Evolutionary conservation across 2,797 vertebrate species (phyloP).

Genomic region (Oreochromis grahami): DNA sequence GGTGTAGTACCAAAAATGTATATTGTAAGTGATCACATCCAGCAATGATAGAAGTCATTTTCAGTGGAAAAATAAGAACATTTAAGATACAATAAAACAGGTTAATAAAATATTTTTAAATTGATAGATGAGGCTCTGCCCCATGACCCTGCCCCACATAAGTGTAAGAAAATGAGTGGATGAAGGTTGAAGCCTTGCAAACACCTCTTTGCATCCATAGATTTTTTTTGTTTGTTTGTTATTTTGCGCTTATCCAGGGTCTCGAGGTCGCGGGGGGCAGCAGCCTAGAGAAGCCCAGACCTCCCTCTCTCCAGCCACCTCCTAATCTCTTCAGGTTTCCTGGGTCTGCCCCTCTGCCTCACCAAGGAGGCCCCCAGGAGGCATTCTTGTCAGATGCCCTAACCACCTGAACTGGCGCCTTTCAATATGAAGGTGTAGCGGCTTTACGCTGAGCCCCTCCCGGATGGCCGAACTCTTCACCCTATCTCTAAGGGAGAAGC

Average conservation of each 20-base stretch:
- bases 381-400: neutral
- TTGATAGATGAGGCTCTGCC: neutral
- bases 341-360: neutral
- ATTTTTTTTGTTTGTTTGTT: neutral
- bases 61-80: neutral
- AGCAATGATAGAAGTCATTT: neutral
- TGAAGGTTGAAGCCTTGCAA: neutral
- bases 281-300: neutral
- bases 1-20: neutral
- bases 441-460: neutral
- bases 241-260: neutral
- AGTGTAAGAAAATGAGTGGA: neutral
- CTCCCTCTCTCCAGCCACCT: rapidly evolving
- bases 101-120: neutral
- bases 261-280: neutral
- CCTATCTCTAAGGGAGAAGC: neutral
- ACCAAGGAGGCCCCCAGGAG: neutral
- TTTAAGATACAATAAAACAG: neutral
- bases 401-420: neutral
- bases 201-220: neutral
- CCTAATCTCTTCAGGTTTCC: neutral
- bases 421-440: neutral
- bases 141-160: neutral
- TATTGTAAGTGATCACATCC: neutral
- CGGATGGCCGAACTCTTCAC: neutral